phyloP scores from a whole-genome alignment of 2,888 invertebrate species.

The Yponomeuta cagnagella region DNA sequence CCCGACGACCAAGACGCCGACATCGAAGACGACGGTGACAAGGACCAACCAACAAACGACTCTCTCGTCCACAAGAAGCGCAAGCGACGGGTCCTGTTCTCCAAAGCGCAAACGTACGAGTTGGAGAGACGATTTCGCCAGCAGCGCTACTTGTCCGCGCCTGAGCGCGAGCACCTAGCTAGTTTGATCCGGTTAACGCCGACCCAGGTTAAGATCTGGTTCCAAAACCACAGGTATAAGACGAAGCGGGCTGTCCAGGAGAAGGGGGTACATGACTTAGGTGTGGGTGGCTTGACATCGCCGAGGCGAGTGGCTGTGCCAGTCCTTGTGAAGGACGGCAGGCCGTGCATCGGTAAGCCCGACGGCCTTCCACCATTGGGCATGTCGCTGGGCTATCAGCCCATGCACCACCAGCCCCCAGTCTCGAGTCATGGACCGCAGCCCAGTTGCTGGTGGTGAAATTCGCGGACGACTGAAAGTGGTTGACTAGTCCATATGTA shows the following conservation, averaged over 20 bases:
- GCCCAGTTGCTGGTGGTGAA: conserved; percentile 76
- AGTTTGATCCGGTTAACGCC: conserved; percentile 96
- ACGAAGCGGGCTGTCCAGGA: conserved; percentile 98
- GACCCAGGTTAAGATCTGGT: conserved; percentile 99
- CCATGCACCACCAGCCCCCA: conserved; percentile 60
- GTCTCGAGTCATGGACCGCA: conserved; percentile 54
- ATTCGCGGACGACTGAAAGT: conserved; percentile 29
- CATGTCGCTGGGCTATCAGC: conserved; percentile 65
- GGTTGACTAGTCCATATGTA: conserved; percentile 55
- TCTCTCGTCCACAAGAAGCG: conserved; percentile 87
- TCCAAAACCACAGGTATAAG: conserved; percentile 99
- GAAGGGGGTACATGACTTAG: conserved; percentile 84
- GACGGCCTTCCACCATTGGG: conserved; percentile 70
- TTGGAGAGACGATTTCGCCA: conserved; percentile 95
- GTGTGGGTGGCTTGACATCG: conserved; percentile 82
- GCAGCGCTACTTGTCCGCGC: conserved; percentile 97
- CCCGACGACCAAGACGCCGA: conserved; percentile 77
- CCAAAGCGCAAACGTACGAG: conserved; percentile 98
- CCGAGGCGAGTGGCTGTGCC: conserved; percentile 96
- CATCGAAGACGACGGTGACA: conserved; percentile 61
- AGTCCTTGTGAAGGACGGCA: conserved; percentile 94
- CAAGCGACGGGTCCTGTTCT: conserved; percentile 96
- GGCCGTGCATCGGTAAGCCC: conserved; percentile 85
- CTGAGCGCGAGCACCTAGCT: conserved; percentile 97
- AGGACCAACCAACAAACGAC: conserved; percentile 50